Conservation (phyloP, 2,797 vertebrate genomes). For the Acanthornis magna region DNA sequence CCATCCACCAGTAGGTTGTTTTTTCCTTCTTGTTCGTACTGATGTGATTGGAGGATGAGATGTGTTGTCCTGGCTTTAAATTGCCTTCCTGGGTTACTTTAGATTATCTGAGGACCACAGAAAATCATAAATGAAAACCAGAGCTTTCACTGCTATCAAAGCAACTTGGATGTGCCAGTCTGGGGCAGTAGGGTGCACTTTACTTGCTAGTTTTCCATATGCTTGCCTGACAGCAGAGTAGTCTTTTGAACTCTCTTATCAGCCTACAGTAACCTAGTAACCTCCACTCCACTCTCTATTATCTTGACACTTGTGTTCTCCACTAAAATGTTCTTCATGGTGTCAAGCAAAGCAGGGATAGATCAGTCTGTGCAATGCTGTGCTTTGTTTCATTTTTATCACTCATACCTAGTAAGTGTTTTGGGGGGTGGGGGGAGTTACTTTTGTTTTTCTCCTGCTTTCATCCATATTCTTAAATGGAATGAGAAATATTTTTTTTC, state of each 20-base stretch:
- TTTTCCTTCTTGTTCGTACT: not conserved
- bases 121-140: not conserved
- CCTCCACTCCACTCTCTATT: not conserved
- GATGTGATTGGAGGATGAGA: not conserved
- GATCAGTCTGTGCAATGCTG: conserved; percentile 71
- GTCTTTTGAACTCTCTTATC: not conserved
- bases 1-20: not conserved
- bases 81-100: not conserved
- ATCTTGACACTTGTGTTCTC: not conserved
- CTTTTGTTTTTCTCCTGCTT: conserved; percentile 41
- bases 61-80: not conserved
- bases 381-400: conserved; percentile 79
- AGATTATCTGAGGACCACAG: not conserved
- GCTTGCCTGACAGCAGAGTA: not conserved
- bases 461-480: conserved; percentile 51
- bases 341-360: conserved; percentile 12
- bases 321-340: not conserved
- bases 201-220: not conserved
- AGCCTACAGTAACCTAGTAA: not conserved
- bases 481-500: conserved; percentile 47
- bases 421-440: not conserved
- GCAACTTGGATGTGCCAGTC: not conserved
- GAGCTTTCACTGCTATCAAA: not conserved
- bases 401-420: conserved; percentile 61
- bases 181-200: not conserved